Evolutionary conservation across 1,140 invertebrate genomes (phyloP), one percentile per base, ranked within the genome.

Genomic region (Amyelois transitella): DNA sequence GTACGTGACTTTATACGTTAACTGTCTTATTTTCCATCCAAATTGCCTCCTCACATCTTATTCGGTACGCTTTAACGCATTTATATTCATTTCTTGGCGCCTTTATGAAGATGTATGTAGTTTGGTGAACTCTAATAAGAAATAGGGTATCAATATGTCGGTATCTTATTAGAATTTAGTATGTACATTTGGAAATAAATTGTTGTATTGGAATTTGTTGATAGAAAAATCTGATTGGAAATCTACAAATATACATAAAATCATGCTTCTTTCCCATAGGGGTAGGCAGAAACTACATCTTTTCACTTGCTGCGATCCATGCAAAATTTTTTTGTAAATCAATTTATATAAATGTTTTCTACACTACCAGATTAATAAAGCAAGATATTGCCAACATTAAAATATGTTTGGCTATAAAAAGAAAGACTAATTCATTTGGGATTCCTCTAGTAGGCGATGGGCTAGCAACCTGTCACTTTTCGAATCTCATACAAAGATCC

Each of bases 1-100:
- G 64, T 75, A 81, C 80, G 82, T 86, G 82, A 83, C 80, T 83
- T 75, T 72, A 51, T 64, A 77, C 72, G 69, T 65, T 79, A 83
- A 86, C 71, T 72, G 72, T 77, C 78, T 83, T 64, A 86, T 86
- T 86, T 79, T 81, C 77, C 61, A 74, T 71, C 70, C 61, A 86
- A 83, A 83, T 82, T 86, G 75, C 72, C 65, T 71, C 62, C 75
- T 79, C 77, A 75, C 80, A 77, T 83, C 82, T 86, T 81, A 82
- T 75, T 86, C 70, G 57, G 69, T 70, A 62, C 58, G 63, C 56
- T 71, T 69, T 65, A 56, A 68, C 66, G 58, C 78, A 77, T 83
- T 86, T 81, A 75, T 82, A 83, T 80, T 83, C 80, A 79, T 83
- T 83, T 76, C 64, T 74, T 53, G 50, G 53, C 58, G 65, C 68